Evolutionary conservation across 2,888 invertebrate species (phyloP).

Genomic region (Synanthedon vespiformis): DNA sequence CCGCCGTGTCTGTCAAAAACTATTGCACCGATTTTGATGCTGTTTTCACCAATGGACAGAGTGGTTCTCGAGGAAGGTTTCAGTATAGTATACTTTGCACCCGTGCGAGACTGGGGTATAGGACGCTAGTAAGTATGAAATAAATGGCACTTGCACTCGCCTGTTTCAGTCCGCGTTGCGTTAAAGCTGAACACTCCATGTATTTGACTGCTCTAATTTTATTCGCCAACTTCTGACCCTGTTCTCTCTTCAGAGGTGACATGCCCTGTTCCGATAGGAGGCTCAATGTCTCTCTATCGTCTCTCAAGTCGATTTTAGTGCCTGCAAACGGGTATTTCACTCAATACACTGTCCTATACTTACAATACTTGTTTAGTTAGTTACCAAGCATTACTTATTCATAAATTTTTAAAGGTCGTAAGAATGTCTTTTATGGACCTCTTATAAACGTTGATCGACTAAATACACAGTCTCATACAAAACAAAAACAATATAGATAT

Average conservation of each 20-base stretch:
- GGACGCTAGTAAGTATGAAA: too few species aligned
- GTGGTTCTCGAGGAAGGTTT: too few species aligned
- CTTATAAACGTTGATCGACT: too few species aligned
- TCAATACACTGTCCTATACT: constrained; percentile 2
- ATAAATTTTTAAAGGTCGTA: too few species aligned
- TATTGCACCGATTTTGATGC: too few species aligned
- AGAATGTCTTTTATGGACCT: too few species aligned
- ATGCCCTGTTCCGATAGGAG: constrained; percentile 93
- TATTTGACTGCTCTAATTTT: constrained; percentile 99
- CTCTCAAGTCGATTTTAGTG: constrained; percentile 98
- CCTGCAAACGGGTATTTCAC: constrained; percentile 63
- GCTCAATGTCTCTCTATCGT: constrained; percentile 95
- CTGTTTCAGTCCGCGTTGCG: constrained; percentile 97
- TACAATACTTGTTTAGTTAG: neutral
- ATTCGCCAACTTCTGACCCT: constrained; percentile 97
- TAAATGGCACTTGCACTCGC: constrained; percentile 26
- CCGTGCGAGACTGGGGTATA: too few species aligned
- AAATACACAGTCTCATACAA: too few species aligned
- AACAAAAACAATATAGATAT: too few species aligned
- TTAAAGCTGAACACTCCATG: constrained; percentile 99
- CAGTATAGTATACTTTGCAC: too few species aligned
- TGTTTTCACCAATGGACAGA: too few species aligned
- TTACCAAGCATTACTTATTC: neutral
- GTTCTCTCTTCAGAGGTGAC: constrained; percentile 96
- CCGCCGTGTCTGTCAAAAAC: too few species aligned